Conservation (phyloP, 1,140 invertebrate species). For the Papilio aristodemus region DNA sequence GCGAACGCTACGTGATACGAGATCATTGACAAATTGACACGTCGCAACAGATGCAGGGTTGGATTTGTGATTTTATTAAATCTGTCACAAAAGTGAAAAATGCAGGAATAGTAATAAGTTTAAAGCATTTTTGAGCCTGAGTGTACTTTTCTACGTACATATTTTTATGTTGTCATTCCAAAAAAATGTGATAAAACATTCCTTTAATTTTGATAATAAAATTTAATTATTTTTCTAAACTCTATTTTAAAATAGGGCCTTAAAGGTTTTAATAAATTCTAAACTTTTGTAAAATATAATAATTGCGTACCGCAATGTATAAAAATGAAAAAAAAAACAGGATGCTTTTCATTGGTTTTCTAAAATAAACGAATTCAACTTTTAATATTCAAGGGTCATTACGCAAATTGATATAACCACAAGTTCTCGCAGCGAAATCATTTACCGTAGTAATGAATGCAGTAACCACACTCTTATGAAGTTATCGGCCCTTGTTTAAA, state of each 20-base stretch:
- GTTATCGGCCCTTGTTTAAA: not conserved
- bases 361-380: not conserved
- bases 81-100: slow-evolving; percentile 17
- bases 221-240: not conserved
- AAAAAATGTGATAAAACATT: slow-evolving; percentile 34
- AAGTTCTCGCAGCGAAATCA: not conserved
- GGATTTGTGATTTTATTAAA: slow-evolving; percentile 21
- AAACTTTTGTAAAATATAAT: not conserved
- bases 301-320: not conserved
- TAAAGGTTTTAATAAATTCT: not conserved
- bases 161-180: slow-evolving; percentile 11
- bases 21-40: slow-evolving; percentile 15
- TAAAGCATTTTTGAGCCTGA: not conserved
- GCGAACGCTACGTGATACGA: slow-evolving; percentile 40
- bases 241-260: not conserved
- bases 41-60: slow-evolving; percentile 26
- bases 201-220: slow-evolving; percentile 27
- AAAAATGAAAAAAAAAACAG: not conserved
- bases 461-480: slow-evolving; percentile 3
- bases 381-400: slow-evolving; percentile 5
- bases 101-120: slow-evolving; percentile 2
- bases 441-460: not conserved
- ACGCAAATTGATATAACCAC: not conserved
- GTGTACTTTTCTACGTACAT: not conserved
- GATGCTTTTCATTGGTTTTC: not conserved